Conservation (phyloP, 2,113 vertebrate species). For the Aphelocoma coerulescens region DNA sequence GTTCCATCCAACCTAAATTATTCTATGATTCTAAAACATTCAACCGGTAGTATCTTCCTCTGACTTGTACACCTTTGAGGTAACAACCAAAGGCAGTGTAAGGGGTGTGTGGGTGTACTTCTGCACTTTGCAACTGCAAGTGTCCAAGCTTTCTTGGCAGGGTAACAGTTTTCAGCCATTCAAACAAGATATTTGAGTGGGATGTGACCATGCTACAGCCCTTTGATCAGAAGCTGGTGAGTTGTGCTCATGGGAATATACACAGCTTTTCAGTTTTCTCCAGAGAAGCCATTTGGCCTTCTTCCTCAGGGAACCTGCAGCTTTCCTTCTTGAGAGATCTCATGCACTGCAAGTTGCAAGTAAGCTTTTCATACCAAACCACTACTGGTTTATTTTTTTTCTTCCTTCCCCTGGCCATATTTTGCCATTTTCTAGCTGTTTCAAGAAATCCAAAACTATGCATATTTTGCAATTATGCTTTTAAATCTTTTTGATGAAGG, state of each 20-base stretch:
- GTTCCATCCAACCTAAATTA: neutral
- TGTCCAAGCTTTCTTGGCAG: neutral
- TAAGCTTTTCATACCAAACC: neutral
- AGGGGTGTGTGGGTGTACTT: neutral
- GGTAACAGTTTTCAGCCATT: neutral
- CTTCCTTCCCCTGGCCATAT: fast-evolving
- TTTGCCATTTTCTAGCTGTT: neutral
- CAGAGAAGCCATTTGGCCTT: neutral
- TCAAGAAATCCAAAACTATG: neutral
- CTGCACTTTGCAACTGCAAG: neutral
- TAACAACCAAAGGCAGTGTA: neutral
- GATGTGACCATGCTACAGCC: neutral
- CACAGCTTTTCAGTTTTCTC: neutral
- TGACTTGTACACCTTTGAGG: neutral
- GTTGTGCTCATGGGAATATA: neutral
- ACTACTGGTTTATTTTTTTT: too few species aligned
- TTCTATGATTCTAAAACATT: neutral
- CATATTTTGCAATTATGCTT: neutral
- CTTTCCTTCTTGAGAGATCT: neutral
- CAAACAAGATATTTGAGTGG: neutral
- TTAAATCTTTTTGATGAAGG: neutral
- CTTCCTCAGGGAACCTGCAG: neutral
- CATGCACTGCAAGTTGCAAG: neutral
- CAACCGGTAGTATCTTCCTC: neutral
- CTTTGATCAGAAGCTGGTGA: neutral